Evolutionary conservation across 2,888 invertebrate species (phyloP), one percentile per base, ranked within the genome.

Genomic region (Petrophora chlorosata): DNA sequence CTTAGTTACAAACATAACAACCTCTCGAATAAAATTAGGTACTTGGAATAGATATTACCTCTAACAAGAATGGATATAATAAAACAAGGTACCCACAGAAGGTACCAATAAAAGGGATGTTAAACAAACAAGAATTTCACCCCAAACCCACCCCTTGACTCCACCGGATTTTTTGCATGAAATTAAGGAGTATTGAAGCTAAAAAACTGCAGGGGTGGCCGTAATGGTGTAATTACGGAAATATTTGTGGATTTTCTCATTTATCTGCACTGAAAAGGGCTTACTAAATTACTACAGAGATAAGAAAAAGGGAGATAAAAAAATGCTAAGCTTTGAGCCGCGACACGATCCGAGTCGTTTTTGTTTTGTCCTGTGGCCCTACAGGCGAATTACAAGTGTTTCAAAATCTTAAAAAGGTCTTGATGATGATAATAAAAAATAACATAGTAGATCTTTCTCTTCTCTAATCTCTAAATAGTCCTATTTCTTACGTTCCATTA

Each of bases 171-270:
- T 65, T 62, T 60, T 53, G 52, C 59, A 48, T 53, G 45, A 66
- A 67, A 67, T 67, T 70, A 61, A 63, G 53, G 39, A 47, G 45
- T 53, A 56, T 51, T 63, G 61, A 64, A 54, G 52, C 56, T 57
- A 64, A 59, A 62, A 59, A 59, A 56, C 39, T 55, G 58, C 47
- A 59, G 50, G 59, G 57, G 39, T 40, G 51, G 35, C 15, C 15
- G 13, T 40, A 70, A 70, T 61, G 52, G 61, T 50, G 59, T 65
- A 62, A 70, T 73, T 70, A 68, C 47, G 65, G 56, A 53, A 59
- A 55, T 57, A 63, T 68, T 63, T 68, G 67, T 62, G 65, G 65
- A 69, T 65, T 42, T 39, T 33, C 54, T 32, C 49, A 44, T 44
- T 58, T 61, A 54, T 54, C 60, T 52, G 45, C 45, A 26, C 42